Evolutionary conservation across 2,113 vertebrate species (phyloP).

Genomic region (Gambusia affinis): DNA sequence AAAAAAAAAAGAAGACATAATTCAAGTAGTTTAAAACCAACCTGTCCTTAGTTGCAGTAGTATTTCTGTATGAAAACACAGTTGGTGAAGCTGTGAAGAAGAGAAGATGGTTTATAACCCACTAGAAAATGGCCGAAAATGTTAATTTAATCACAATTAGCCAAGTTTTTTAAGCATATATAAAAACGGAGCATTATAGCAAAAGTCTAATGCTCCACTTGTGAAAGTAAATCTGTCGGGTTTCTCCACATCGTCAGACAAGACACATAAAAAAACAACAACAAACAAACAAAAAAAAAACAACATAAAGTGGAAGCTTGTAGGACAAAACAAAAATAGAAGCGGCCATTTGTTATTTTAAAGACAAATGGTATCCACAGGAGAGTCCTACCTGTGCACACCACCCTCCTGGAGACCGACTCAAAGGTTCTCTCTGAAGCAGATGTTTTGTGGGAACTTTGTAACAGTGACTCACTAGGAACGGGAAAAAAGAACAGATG

Average conservation of each 20-base stretch:
- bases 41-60: slow-evolving; percentile 65
- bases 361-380: background rate
- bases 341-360: background rate
- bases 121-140: background rate
- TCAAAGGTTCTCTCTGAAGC: slow-evolving; percentile 65
- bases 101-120: background rate
- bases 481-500: background rate
- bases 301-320: background rate
- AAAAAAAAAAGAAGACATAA: background rate
- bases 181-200: too few species aligned
- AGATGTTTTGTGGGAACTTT: slow-evolving; percentile 51
- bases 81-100: slow-evolving; percentile 59
- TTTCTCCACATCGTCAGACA: too few species aligned
- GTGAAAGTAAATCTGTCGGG: too few species aligned
- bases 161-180: too few species aligned
- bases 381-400: slow-evolving; percentile 58
- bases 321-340: background rate
- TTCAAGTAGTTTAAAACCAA: slow-evolving; percentile 29
- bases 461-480: slow-evolving; percentile 58
- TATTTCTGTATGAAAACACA: slow-evolving; percentile 71
- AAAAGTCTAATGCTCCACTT: too few species aligned
- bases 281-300: too few species aligned
- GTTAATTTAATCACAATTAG: background rate
- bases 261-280: too few species aligned
- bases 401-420: slow-evolving; percentile 47